Conservation (phyloP, 2,797 vertebrate species). For the Hippocampus kuda region DNA sequence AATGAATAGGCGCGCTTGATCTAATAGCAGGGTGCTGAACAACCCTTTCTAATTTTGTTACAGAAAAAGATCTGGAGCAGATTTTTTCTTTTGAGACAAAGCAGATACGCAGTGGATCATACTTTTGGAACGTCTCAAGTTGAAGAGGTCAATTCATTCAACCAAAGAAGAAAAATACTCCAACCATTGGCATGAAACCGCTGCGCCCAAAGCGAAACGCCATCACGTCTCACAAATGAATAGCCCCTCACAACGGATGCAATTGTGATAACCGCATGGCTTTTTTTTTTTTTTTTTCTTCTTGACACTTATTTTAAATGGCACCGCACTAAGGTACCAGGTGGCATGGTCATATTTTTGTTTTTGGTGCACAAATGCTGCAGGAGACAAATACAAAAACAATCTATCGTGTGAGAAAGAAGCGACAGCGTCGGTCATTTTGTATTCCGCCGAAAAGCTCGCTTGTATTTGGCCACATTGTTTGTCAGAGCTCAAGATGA, state of each 20-base stretch:
- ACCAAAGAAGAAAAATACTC: background rate
- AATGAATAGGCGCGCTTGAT: constrained; percentile 1
- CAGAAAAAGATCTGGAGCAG: background rate
- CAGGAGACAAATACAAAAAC: background rate
- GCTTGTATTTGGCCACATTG: constrained; percentile 9
- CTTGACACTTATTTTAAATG: background rate
- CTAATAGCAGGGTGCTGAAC: background rate
- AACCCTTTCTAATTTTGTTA: background rate
- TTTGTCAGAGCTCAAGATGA: background rate
- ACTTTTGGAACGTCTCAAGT: background rate
- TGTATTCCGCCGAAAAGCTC: background rate
- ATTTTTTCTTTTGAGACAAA: background rate
- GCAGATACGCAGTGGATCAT: background rate
- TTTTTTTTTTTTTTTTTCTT: background rate
- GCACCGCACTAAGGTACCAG: background rate
- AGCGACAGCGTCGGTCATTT: background rate
- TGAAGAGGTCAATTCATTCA: background rate
- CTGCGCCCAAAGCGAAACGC: background rate
- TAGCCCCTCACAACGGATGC: background rate
- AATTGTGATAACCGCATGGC: background rate
- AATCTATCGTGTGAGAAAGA: background rate
- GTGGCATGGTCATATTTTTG: background rate
- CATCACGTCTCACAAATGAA: background rate
- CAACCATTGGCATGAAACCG: background rate
- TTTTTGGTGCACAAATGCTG: background rate